A percentile compares a stretch with the other conserved stretches of the same genome.
Evolutionary conservation across 2,888 invertebrate species (phyloP).

Genomic region (Ptilodon capucinus): DNA sequence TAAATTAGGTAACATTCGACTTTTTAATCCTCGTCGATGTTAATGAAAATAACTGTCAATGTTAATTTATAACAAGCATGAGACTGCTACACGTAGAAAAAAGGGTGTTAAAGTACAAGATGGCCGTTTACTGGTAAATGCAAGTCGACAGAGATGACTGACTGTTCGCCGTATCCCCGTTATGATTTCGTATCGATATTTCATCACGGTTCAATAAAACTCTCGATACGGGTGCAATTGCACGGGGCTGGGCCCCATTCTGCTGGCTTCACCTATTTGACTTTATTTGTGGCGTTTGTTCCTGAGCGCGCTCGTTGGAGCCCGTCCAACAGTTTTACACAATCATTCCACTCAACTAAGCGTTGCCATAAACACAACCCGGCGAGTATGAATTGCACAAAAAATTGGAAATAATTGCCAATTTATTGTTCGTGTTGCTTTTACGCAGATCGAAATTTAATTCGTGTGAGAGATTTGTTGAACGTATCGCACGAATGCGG

Average conservation of each 20-base stretch:
- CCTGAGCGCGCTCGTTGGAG: slow-evolving; percentile 67
- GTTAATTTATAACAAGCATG: not conserved
- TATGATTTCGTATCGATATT: slow-evolving; percentile 35
- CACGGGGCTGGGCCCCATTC: slow-evolving; percentile 37
- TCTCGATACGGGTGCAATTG: slow-evolving; percentile 39
- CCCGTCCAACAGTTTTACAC: slow-evolving; percentile 79
- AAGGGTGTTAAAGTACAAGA: not conserved
- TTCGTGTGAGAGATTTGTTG: slow-evolving; percentile 20
- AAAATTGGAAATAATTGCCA: slow-evolving; percentile 78
- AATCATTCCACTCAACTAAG: slow-evolving; percentile 83
- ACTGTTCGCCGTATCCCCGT: slow-evolving; percentile 14
- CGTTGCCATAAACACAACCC: slow-evolving; percentile 79
- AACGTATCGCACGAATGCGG: slow-evolving; percentile 10
- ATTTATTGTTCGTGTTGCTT: slow-evolving; percentile 61
- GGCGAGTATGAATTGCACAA: slow-evolving; percentile 79
- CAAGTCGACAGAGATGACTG: not conserved
- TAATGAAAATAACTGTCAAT: not conserved
- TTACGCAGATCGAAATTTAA: slow-evolving; percentile 56
- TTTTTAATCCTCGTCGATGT: not conserved
- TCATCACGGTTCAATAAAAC: slow-evolving; percentile 40
- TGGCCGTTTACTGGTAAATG: no score
- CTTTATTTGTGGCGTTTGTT: slow-evolving; percentile 79
- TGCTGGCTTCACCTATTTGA: slow-evolving; percentile 72
- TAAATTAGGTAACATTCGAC: no score
- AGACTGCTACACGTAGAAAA: not conserved